phyloP scores from a whole-genome alignment of 2,797 vertebrate species.

The Myotis vivesi region DNA sequence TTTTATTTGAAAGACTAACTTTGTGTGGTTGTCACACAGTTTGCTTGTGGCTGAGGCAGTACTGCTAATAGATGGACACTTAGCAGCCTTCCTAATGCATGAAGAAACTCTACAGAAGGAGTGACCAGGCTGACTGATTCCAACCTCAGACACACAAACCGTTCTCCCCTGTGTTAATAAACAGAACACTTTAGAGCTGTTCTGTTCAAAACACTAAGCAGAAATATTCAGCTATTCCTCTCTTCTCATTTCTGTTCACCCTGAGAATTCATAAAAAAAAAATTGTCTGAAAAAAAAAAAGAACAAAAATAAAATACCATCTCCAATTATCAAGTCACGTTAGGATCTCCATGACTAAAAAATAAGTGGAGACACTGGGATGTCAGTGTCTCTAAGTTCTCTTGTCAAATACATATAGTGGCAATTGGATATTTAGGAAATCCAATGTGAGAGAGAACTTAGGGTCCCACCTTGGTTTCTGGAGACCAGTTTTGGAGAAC shows the following conservation, averaged over 20 bases:
- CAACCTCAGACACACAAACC: constrained; percentile 77
- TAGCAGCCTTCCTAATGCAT: constrained; percentile 80
- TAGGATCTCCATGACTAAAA: constrained; percentile 65
- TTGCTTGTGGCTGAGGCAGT: constrained; percentile 83
- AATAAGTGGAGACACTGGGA: not conserved
- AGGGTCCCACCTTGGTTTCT: constrained; percentile 52
- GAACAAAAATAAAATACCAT: not conserved
- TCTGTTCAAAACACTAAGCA: constrained; percentile 64
- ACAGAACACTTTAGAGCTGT: constrained; percentile 72
- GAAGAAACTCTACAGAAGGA: constrained; percentile 79
- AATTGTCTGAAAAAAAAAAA: not conserved
- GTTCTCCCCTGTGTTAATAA: constrained; percentile 72
- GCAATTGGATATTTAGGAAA: constrained; percentile 53
- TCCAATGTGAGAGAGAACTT: constrained; percentile 36
- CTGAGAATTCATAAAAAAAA: constrained; percentile 26
- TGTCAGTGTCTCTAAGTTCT: too few species aligned
- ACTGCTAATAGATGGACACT: constrained; percentile 86
- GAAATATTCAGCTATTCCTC: constrained; percentile 58
- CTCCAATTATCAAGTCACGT: constrained; percentile 62
- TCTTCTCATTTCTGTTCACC: constrained; percentile 55
- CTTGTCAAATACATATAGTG: not conserved
- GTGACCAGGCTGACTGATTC: constrained; percentile 73
- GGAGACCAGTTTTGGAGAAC: constrained; percentile 68
- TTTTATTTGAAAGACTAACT: constrained; percentile 87
- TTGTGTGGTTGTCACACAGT: constrained; percentile 84